phyloP scores from a whole-genome alignment of 2,113 vertebrate species.

The Oxyruncus cristatus region DNA sequence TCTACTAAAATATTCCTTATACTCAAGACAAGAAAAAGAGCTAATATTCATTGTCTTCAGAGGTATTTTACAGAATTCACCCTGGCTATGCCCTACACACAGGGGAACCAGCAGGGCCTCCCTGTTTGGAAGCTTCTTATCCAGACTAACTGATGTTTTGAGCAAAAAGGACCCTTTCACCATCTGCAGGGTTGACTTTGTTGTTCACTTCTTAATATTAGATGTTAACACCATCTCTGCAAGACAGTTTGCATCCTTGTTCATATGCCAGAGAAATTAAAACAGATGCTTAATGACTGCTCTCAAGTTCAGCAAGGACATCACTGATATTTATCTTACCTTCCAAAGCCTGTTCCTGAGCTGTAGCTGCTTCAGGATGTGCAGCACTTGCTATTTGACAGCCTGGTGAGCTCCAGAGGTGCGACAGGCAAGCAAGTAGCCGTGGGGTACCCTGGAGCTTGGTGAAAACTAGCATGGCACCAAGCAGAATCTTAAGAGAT shows the following conservation, averaged over 20 bases:
- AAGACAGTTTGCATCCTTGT: neutral
- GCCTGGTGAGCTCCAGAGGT: neutral
- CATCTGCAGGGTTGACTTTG: neutral
- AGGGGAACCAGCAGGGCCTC: neutral
- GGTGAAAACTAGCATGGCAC: neutral
- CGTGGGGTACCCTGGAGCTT: neutral
- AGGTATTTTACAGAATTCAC: neutral
- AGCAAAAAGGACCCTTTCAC: neutral
- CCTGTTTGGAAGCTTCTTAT: neutral
- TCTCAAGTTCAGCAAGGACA: constrained; percentile 30
- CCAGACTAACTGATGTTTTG: neutral
- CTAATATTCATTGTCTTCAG: neutral
- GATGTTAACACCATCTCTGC: neutral
- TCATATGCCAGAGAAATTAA: constrained; percentile 13
- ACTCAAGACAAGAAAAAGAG: neutral
- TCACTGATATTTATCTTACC: neutral
- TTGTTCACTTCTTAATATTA: neutral
- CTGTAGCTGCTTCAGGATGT: neutral
- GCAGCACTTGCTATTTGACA: neutral
- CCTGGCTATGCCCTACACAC: neutral
- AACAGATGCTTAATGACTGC: constrained; percentile 27
- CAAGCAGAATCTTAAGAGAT: neutral
- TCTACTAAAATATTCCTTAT: neutral
- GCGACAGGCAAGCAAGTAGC: neutral
- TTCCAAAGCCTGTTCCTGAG: neutral